Percentiles rank a stretch among this genome's conserved stretches.
These are phyloP conservation scores for Euura lappo DNA, from an alignment of 1,140 invertebrate species.

Conservation along the genomic window DNA sequence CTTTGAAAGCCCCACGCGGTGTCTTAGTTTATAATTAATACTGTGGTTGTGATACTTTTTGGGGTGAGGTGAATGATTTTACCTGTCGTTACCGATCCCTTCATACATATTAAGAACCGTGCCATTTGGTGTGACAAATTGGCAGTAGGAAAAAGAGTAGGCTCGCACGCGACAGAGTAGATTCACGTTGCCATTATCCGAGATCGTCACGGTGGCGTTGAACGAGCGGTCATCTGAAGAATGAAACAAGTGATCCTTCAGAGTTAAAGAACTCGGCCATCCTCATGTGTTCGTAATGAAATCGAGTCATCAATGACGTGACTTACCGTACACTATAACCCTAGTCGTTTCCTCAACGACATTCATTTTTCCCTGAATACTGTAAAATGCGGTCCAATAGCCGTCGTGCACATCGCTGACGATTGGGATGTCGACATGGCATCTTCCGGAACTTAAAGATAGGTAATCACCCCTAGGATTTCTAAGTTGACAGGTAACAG, in stretches of 20 bases:
- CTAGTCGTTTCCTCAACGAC: conserved; percentile 24
- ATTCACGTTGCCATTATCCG: conserved; percentile 26
- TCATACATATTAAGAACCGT: conserved; percentile 26
- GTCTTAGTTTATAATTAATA: neutral
- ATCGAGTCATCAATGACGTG: neutral
- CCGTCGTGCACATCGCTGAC: conserved; percentile 37
- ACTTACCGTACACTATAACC: conserved; percentile 32
- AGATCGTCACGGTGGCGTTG: conserved; percentile 22
- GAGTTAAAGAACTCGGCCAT: neutral
- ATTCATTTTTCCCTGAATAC: conserved; percentile 20
- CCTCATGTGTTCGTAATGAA: neutral
- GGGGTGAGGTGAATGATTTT: conserved; percentile 4
- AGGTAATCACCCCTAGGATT: conserved; percentile 16
- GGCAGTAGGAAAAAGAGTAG: conserved; percentile 29
- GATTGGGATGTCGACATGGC: conserved; percentile 27
- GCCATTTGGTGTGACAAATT: conserved; percentile 36
- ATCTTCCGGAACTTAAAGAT: conserved; percentile 16
- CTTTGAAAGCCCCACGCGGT: neutral
- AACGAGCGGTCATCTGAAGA: conserved; percentile 24
- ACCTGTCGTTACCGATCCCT: conserved; percentile 40
- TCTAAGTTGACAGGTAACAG: conserved; percentile 31
- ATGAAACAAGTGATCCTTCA: conserved; percentile 12
- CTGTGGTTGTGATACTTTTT: neutral
- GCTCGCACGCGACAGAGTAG: conserved; percentile 34
- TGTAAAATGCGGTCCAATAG: conserved; percentile 34